Evolutionary conservation across 2,888 invertebrate species (phyloP), one percentile per base, ranked within the genome.

Genomic region (Candidula unifasciata): DNA sequence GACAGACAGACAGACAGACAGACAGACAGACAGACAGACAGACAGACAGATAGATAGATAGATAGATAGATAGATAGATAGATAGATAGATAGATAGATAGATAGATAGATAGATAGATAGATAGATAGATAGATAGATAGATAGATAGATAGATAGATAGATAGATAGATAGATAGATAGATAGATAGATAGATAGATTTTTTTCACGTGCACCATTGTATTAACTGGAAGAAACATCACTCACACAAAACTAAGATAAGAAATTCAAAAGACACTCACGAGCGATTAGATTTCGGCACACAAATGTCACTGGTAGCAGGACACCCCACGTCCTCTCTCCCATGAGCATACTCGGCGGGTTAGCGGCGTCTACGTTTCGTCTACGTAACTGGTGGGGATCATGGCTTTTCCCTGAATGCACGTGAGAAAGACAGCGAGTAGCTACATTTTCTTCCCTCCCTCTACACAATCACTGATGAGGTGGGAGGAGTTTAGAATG

Each of bases 371-470:
- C 54, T 54, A 52, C 73, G 54, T 54, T 54, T 30, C 74, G 30
- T 33, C 74, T 54, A 33, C 30, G 54, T 54, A n/a, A 30, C 54
- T 73, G 30, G 30, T 54, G 54, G n/a, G n/a, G 54, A 74, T 54
- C 30, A 30, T 54, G 54, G 10, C n/a, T 13, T 52, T 10, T 24
- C n/a, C 44, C n/a, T 52, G 44, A 71, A 71, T 71, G 73, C 73
- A 44, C 73, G 73, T 71, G 71, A 71, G 71, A 71, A 71, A 71
- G 71, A 71, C 71, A 74, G 74, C 74, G 74, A 74, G 74, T 74
- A 74, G 74, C 30, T 74, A 74, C 74, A 54, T 27, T 74, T 54
- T 74, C 74, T 54, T 74, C 54, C 74, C 74, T 74, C 74, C 74
- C 74, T 74, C 74, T 74, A 74, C 74, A 54, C 27, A 74, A 54